Conservation (phyloP, 2,888 invertebrate species). For the Hydrotaea diabolus region DNA sequence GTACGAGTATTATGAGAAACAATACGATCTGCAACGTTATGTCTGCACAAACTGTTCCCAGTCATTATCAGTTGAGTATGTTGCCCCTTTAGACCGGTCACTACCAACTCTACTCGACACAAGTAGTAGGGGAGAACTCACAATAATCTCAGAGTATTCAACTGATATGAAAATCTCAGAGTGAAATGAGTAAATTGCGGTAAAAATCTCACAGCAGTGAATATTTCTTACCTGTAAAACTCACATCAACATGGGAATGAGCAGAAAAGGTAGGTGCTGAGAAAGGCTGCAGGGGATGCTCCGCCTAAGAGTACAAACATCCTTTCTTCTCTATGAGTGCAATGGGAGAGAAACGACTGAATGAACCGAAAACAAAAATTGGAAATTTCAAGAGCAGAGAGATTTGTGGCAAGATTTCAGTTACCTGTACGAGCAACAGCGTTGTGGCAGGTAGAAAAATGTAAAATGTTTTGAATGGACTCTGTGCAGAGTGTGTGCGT, state of each 20-base stretch:
- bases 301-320: slow-evolving; percentile 18
- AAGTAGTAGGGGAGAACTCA: background rate
- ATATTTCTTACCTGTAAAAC: slow-evolving; percentile 36
- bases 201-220: slow-evolving; percentile 43
- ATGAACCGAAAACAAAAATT: background rate
- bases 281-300: slow-evolving; percentile 43
- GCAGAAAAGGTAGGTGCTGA: slow-evolving; percentile 42
- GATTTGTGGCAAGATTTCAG: slow-evolving; percentile 50
- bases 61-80: background rate
- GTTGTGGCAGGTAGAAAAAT: slow-evolving; percentile 58
- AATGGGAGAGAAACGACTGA: background rate
- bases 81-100: no score
- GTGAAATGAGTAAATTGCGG: slow-evolving; percentile 51
- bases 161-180: slow-evolving; percentile 41
- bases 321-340: slow-evolving; percentile 21
- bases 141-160: slow-evolving; percentile 20
- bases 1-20: no score
- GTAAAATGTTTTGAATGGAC: background rate
- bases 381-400: slow-evolving; percentile 13
- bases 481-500: background rate
- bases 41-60: slow-evolving; percentile 25
- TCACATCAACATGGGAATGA: slow-evolving; percentile 34
- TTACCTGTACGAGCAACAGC: slow-evolving; percentile 56
- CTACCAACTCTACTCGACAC: background rate
- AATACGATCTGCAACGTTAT: background rate